These are phyloP conservation scores for Papilio dardanus DNA, from an alignment of 1,140 invertebrate species.

Conservation along the genomic window DNA sequence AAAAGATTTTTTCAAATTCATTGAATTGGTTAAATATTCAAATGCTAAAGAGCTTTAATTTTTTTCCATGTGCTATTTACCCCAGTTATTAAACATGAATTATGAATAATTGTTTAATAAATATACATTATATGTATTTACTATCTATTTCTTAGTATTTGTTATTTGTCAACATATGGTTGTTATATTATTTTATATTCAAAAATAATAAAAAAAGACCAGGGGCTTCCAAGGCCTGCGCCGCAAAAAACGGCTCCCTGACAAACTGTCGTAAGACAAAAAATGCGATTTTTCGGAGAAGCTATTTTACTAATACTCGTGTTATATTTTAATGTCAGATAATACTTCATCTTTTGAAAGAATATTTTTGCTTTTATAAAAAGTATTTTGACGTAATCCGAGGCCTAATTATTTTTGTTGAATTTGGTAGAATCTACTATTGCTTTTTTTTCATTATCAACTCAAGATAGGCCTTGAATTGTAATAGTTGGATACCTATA, in stretches of 20 bases:
- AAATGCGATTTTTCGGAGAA: background rate
- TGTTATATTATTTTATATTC: conserved; percentile 1
- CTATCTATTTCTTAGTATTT: background rate
- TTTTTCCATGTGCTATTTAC: background rate
- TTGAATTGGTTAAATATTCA: background rate
- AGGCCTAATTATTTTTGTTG: background rate
- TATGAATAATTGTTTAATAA: background rate
- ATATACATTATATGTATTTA: background rate
- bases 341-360: background rate
- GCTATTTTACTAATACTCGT: background rate
- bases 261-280: no score
- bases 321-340: background rate
- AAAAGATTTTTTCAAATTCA: background rate
- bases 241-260: background rate
- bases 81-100: background rate
- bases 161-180: background rate
- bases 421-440: background rate
- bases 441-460: background rate
- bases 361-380: background rate
- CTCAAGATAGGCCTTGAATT: background rate
- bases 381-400: background rate
- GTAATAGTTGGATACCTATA: background rate
- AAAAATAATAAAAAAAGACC: background rate
- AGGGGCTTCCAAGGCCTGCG: background rate
- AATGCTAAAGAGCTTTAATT: background rate